Evolutionary conservation across 1,140 invertebrate species (phyloP).

Genomic region (Drosophila gunungcola): DNA sequence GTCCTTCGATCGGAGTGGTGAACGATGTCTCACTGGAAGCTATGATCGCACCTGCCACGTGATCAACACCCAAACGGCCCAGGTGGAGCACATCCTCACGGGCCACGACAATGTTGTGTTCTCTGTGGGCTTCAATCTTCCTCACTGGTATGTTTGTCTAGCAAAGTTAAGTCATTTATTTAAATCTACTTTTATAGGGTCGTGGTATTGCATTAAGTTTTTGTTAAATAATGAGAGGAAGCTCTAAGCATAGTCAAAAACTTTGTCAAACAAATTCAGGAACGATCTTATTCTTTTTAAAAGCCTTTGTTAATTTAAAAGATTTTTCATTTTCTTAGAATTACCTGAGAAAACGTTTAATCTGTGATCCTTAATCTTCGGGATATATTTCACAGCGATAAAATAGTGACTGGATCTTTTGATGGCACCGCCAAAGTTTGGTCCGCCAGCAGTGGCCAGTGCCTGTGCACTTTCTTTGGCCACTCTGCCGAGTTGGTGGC

Average conservation of each 20-base stretch:
- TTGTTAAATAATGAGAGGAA: too few species aligned
- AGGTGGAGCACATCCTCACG: conserved; percentile 88
- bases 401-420: conserved; percentile 92
- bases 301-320: too few species aligned
- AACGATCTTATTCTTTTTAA: too few species aligned
- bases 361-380: background rate
- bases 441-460: conserved; percentile 87
- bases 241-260: too few species aligned
- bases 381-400: conserved; percentile 86
- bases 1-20: conserved; percentile 89
- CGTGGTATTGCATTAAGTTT: conserved; percentile 85
- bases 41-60: conserved; percentile 94
- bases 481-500: conserved; percentile 91
- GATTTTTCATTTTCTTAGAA: background rate
- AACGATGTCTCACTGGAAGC: conserved; percentile 92
- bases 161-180: too few species aligned
- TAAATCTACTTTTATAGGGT: too few species aligned
- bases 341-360: too few species aligned
- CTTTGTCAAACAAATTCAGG: too few species aligned
- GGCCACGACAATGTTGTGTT: conserved; percentile 94
- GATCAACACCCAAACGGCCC: conserved; percentile 91
- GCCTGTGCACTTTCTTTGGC: conserved; percentile 89
- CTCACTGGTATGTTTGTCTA: conserved; percentile 87
- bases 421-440: conserved; percentile 92
- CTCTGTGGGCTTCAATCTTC: conserved; percentile 91